phyloP scores from a whole-genome alignment of 2,113 vertebrate species.

The Hippocampus mohnikei region DNA sequence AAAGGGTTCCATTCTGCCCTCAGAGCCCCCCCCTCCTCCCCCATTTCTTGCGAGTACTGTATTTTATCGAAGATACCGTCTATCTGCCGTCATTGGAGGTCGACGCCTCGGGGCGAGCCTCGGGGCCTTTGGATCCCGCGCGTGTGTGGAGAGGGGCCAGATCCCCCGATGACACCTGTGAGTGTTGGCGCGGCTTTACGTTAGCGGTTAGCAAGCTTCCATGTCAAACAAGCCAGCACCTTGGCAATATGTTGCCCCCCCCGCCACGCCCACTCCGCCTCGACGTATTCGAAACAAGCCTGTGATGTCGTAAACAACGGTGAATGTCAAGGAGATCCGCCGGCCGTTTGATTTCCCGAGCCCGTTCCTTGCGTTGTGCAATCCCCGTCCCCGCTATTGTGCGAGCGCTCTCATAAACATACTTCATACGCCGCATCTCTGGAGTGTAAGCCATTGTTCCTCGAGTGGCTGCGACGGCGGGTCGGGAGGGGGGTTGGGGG shows the following conservation, averaged over 20 bases:
- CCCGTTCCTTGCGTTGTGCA: conserved; percentile 69
- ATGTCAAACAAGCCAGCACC: conserved; percentile 63
- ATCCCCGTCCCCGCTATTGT: conserved; percentile 52
- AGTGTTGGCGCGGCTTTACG: conserved; percentile 63
- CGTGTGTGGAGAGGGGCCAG: conserved; percentile 53
- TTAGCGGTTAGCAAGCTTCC: conserved; percentile 56
- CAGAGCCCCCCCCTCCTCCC: no score
- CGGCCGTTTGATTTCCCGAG: conserved; percentile 44
- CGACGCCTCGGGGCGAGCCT: conserved; percentile 40
- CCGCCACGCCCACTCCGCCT: conserved; percentile 32
- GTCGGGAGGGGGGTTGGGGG: neutral
- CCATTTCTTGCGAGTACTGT: no score
- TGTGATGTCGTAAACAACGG: conserved; percentile 42
- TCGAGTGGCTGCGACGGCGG: conserved; percentile 51
- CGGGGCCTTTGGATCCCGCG: conserved; percentile 36
- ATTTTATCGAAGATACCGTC: no score
- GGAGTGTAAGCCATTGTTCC: conserved; percentile 73
- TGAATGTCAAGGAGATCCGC: conserved; percentile 68
- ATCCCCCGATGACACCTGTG: conserved; percentile 59
- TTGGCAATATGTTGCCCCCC: conserved; percentile 37
- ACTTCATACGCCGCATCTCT: conserved; percentile 69
- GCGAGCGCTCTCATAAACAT: conserved; percentile 62
- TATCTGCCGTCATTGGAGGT: conserved; percentile 7
- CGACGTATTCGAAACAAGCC: conserved; percentile 38
- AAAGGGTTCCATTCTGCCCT: no score